Evolutionary conservation across 2,888 invertebrate species (phyloP).

Genomic region (Noctua pronuba): DNA sequence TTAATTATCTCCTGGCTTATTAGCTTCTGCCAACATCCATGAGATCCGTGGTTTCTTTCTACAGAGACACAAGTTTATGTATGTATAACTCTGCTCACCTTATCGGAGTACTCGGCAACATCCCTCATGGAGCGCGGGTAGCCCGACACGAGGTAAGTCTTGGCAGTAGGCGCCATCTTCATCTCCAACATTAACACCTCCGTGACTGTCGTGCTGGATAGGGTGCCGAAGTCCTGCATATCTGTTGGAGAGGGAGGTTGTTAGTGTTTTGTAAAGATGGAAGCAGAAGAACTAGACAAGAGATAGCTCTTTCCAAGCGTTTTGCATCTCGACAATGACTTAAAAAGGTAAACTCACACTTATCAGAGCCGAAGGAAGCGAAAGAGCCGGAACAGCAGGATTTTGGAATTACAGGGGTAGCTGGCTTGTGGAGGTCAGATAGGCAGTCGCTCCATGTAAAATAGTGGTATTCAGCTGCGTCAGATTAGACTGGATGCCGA

Average conservation of each 20-base stretch:
- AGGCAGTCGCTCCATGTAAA: no score
- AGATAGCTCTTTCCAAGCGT: not conserved
- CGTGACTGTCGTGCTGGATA: conserved; percentile 96
- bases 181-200: conserved; percentile 97
- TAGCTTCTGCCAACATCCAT: not conserved
- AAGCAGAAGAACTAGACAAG: not conserved
- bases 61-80: not conserved
- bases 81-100: conserved; percentile 89
- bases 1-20: no score
- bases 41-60: no score
- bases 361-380: not conserved
- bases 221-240: conserved; percentile 96
- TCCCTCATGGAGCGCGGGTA: conserved; percentile 98
- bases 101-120: conserved; percentile 97
- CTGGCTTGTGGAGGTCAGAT: no score
- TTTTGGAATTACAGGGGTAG: not conserved
- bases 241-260: conserved; percentile 85
- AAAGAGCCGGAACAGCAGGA: not conserved
- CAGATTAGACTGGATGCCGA: no score
- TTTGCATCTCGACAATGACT: not conserved
- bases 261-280: not conserved
- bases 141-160: conserved; percentile 96
- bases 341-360: not conserved
- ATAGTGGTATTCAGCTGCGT: no score
- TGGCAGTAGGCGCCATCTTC: conserved; percentile 97